A percentile compares a stretch with the other conserved stretches of the same genome.
Evolutionary conservation across 2,797 vertebrate species (phyloP).

Genomic region (Ptychadena robeensis): DNA sequence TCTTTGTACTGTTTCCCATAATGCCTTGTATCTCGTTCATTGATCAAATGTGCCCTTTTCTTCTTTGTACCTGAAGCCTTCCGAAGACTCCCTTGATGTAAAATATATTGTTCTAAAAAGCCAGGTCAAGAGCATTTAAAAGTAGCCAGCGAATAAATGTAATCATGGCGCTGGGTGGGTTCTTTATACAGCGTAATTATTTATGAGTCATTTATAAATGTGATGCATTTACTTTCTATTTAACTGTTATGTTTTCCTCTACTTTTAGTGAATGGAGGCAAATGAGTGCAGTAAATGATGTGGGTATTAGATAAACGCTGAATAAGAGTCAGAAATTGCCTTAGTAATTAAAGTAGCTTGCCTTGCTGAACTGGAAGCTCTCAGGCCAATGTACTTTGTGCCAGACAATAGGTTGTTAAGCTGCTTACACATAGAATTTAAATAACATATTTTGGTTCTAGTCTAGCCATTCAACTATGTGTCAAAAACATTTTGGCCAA

Average conservation of each 20-base stretch:
- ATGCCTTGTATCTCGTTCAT: conserved; percentile 6
- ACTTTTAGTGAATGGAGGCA: background rate
- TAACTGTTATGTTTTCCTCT: background rate
- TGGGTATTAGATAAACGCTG: too few species aligned
- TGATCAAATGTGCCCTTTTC: conserved; percentile 17
- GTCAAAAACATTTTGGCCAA: too few species aligned
- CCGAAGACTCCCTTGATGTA: background rate
- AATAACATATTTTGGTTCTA: too few species aligned
- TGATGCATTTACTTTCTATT: background rate
- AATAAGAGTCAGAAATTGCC: too few species aligned
- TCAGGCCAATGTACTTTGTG: too few species aligned
- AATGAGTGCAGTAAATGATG: background rate
- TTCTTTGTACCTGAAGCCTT: background rate
- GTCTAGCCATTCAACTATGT: too few species aligned
- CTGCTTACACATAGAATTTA: too few species aligned
- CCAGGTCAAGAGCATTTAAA: background rate
- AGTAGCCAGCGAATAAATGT: background rate
- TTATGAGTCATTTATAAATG: background rate
- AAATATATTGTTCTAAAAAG: background rate
- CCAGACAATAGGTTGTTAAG: too few species aligned
- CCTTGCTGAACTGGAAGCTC: too few species aligned
- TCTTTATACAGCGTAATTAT: background rate
- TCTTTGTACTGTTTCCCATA: background rate
- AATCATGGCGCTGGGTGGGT: background rate
- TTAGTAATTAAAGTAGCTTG: too few species aligned